Evolutionary conservation across 1,140 invertebrate species (phyloP), one percentile per base, ranked within the genome.

Genomic region (Drosophila nannoptera): DNA sequence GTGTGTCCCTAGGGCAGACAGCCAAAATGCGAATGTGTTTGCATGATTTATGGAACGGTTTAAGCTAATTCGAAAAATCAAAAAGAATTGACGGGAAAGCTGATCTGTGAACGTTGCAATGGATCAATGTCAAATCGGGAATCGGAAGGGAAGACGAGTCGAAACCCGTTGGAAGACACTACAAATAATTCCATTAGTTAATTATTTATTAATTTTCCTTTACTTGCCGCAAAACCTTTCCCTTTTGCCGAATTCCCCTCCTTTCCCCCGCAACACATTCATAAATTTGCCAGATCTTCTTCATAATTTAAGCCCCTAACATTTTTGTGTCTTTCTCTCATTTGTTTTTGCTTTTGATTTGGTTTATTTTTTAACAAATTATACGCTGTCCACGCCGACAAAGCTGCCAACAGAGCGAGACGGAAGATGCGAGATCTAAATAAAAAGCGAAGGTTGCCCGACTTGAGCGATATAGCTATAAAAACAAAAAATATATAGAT

Each of bases 281-380:
- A 63, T 48, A 48, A 22, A 66, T 59, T 52, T 22, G 38, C 12
- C 9, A 8, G 5, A 42, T 53, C 46, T 50, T 42, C 11, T n/a
- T 63, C 31, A 66, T 66, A 50, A 46, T 52, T 54, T 61, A 14
- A 54, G 11, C 59, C 55, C 16, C 35, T 60, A 67, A 60, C 63
- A 14, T 32, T 43, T 55, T 65, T 45, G 5, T 9, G 22, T 9
- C 0, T 61, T 71, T 36, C 6, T 36, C 35, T 36, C 35, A 36
- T 36, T 22, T 22, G 4, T 22, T 45, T 3, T 45, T 45, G 16
- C 7, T 22, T 45, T 9, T 46, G 4, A 5, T 45, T 59, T 40
- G 50, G 12, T n/a, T 53, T 33, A 7, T 32, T 54, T 61, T 68
- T 55, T 45, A 58, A 69, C 70, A 73, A 63, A 73, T 69, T 67